Conservation (phyloP, 2,113 vertebrate species). For the Corythornis cristatus region DNA sequence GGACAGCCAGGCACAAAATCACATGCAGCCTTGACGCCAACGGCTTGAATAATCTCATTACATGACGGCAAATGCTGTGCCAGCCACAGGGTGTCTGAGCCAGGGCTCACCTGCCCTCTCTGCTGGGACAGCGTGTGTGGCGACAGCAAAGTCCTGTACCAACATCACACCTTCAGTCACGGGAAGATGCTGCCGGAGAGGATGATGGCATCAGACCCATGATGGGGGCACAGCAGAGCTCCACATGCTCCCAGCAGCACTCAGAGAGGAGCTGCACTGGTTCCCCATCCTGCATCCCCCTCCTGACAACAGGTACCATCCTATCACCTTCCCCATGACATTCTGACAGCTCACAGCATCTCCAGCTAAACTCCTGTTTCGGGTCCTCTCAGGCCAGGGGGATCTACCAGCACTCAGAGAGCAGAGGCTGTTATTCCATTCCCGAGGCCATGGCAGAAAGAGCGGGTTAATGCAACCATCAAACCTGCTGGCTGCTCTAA, state of each 20-base stretch:
- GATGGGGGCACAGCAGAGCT: neutral
- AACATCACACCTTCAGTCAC: fast-evolving
- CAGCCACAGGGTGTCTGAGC: neutral
- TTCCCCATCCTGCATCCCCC: neutral
- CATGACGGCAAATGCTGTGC: neutral
- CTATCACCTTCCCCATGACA: neutral
- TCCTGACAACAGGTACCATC: fast-evolving
- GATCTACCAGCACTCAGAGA: neutral
- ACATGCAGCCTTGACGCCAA: constrained; percentile 37
- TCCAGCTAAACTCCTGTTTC: neutral
- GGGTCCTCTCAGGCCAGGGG: neutral
- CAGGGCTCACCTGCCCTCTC: constrained; percentile 12
- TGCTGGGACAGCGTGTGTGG: fast-evolving
- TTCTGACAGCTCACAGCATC: neutral
- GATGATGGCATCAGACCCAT: neutral
- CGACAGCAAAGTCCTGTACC: neutral
- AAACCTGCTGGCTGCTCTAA: neutral
- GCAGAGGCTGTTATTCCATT: neutral
- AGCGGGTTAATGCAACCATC: neutral
- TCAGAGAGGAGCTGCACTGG: neutral
- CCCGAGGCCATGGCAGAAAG: neutral
- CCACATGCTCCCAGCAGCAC: neutral
- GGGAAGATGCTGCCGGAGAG: neutral
- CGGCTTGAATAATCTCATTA: constrained; percentile 40
- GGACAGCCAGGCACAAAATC: neutral